Evolutionary conservation across 2,888 invertebrate species (phyloP).

Genomic region (Deroplatys truncata): DNA sequence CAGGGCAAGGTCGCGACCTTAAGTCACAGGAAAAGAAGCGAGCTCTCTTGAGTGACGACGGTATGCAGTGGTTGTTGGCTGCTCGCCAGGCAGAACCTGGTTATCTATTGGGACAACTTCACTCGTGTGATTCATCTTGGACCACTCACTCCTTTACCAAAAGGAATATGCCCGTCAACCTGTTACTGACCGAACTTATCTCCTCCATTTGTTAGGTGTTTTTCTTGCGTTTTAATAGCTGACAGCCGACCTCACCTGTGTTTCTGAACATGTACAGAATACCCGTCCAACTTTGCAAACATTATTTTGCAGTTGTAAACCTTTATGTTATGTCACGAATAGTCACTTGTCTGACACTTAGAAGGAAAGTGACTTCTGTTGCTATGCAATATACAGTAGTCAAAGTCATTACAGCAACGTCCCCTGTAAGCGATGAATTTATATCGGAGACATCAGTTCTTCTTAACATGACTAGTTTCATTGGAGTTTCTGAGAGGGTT

Average conservation of each 20-base stretch:
- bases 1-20: background rate
- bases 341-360: background rate
- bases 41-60: background rate
- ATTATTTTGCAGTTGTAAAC: background rate
- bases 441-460: too few relatives aligned
- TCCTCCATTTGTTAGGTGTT: background rate
- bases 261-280: background rate
- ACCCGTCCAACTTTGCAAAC: background rate
- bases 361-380: too few relatives aligned
- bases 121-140: background rate
- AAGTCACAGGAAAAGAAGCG: background rate
- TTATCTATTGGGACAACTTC: background rate
- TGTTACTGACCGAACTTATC: background rate
- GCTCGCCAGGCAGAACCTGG: background rate
- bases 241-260: background rate
- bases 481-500: too few relatives aligned
- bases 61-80: background rate
- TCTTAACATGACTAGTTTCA: too few relatives aligned
- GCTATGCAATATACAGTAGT: too few relatives aligned
- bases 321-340: background rate
- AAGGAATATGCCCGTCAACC: background rate
- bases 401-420: background rate
- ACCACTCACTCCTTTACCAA: background rate
- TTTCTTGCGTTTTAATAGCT: background rate
- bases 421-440: background rate